These are phyloP conservation scores for Pseudococcus viburni DNA, from an alignment of 2,888 invertebrate species.

Conservation along the genomic window DNA sequence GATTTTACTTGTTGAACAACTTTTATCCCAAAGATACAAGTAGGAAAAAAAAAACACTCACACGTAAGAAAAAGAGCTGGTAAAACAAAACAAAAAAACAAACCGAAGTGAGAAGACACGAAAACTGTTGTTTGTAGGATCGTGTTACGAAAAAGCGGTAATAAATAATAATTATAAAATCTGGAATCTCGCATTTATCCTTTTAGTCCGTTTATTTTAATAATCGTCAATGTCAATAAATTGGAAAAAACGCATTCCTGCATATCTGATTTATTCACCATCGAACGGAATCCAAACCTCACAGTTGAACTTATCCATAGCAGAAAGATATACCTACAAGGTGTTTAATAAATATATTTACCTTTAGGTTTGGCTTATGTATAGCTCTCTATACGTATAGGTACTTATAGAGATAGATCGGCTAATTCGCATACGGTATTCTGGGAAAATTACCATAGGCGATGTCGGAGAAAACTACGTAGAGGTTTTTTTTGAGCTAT, in stretches of 20 bases:
- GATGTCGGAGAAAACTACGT: constrained; percentile 38
- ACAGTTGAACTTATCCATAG: background rate
- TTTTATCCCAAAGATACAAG: constrained; percentile 39
- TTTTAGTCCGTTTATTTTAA: constrained; percentile 64
- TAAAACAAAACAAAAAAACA: constrained; percentile 42
- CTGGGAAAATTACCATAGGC: constrained; percentile 47
- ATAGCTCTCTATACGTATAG: background rate
- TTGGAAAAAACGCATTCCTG: constrained; percentile 60
- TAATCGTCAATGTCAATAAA: constrained; percentile 64
- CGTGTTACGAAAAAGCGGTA: constrained; percentile 62
- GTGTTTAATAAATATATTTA: background rate
- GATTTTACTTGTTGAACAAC: constrained; percentile 59
- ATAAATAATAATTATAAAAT: constrained; percentile 66
- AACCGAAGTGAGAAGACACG: constrained; percentile 58
- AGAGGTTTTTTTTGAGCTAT: background rate
- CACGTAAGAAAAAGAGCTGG: constrained; percentile 6
- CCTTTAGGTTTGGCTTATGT: no score
- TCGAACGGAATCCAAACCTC: background rate
- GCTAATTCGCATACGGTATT: background rate
- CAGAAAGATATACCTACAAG: constrained; percentile 11
- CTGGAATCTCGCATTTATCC: constrained; percentile 65
- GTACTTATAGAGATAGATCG: background rate
- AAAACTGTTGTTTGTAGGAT: constrained; percentile 60
- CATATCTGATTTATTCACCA: constrained; percentile 51
- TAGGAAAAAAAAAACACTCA: constrained; percentile 39